These are phyloP conservation scores for Pangasianodon gigas DNA, from an alignment of 2,113 vertebrate genomes.

Conservation along the genomic window DNA sequence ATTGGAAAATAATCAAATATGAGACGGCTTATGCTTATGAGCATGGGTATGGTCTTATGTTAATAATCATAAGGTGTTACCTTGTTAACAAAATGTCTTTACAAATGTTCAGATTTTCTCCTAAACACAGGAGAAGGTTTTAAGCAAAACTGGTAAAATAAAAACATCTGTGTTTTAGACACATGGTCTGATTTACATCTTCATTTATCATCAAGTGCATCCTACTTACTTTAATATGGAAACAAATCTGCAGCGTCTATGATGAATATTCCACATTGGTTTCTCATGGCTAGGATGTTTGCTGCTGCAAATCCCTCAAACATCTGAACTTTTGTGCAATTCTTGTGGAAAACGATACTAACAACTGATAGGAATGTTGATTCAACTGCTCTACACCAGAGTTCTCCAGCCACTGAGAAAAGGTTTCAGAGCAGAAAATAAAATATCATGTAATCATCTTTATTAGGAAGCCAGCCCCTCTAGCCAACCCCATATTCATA, in stretches of 20 bases:
- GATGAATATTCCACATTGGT: neutral
- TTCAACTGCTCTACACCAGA: neutral
- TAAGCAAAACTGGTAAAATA: neutral
- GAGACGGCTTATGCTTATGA: neutral
- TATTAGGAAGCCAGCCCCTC: neutral
- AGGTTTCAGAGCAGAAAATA: slow-evolving; percentile 6
- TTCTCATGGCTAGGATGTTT: neutral
- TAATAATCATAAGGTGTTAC: neutral
- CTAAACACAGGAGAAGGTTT: neutral
- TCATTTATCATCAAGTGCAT: neutral
- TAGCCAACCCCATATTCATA: neutral
- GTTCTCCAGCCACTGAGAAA: neutral
- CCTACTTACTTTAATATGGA: neutral
- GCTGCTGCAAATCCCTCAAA: slow-evolving; percentile 7
- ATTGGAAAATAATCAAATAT: neutral
- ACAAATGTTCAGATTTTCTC: neutral
- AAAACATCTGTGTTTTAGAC: neutral
- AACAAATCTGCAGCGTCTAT: neutral
- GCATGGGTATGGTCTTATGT: neutral
- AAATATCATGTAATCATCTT: neutral
- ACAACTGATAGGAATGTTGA: slow-evolving; percentile 1
- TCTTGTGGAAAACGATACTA: neutral
- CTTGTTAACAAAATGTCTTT: neutral
- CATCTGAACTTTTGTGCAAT: neutral
- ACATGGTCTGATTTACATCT: neutral